Evolutionary conservation across 2,888 invertebrate species (phyloP).

Genomic region (Synergus gifuensis): DNA sequence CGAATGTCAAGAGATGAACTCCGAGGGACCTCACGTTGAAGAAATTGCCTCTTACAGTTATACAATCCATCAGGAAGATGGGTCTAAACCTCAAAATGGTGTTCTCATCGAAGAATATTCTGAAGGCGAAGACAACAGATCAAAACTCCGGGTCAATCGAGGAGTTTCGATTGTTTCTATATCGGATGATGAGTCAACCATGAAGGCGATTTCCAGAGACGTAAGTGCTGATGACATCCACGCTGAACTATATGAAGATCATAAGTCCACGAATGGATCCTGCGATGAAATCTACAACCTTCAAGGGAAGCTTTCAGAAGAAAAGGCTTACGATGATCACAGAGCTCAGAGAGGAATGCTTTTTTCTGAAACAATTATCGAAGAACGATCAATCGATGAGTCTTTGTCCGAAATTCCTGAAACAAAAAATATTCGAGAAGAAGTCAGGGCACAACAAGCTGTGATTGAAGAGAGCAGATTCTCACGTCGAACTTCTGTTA

Average conservation of each 20-base stretch:
- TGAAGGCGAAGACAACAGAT: slow-evolving; percentile 77
- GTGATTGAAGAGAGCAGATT: slow-evolving; percentile 46
- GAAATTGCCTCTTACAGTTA: slow-evolving; percentile 83
- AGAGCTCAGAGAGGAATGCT: slow-evolving; percentile 60
- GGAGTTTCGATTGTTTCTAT: slow-evolving; percentile 84
- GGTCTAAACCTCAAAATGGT: slow-evolving; percentile 69
- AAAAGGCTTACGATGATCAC: slow-evolving; percentile 59
- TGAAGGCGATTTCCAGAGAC: slow-evolving; percentile 81
- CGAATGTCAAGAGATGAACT: slow-evolving; percentile 79
- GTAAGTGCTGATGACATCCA: slow-evolving; percentile 81
- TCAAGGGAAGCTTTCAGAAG: slow-evolving; percentile 57
- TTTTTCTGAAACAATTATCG: slow-evolving; percentile 71
- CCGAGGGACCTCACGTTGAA: slow-evolving; percentile 81
- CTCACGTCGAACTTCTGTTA: slow-evolving; percentile 46
- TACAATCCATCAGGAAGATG: slow-evolving; percentile 78
- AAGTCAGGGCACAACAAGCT: slow-evolving; percentile 44
- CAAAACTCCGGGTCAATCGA: slow-evolving; percentile 77
- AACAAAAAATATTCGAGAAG: not conserved
- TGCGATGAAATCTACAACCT: slow-evolving; percentile 61
- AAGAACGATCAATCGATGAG: slow-evolving; percentile 80
- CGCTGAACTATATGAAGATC: slow-evolving; percentile 60
- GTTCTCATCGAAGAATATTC: slow-evolving; percentile 76
- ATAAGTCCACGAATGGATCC: slow-evolving; percentile 59
- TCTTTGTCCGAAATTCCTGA: slow-evolving; percentile 74
- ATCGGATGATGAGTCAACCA: slow-evolving; percentile 82